Conservation (phyloP, 1,140 invertebrate genomes). For the Drosophila orena region DNA sequence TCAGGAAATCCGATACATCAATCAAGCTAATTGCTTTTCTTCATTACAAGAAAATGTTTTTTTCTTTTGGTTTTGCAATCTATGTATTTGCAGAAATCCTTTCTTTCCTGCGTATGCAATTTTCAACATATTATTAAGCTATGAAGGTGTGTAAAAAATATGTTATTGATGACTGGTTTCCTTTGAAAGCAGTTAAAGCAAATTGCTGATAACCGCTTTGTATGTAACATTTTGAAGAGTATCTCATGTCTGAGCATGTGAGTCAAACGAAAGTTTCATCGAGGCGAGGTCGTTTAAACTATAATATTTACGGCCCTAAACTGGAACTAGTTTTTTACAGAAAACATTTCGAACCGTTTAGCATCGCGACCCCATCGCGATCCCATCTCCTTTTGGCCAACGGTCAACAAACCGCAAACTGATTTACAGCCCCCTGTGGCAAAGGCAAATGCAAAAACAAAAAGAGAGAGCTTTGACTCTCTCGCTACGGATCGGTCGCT, state of each 20-base stretch:
- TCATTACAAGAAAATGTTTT: too few species aligned
- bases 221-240: not conserved
- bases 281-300: not conserved
- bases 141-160: too few species aligned
- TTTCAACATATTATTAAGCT: too few species aligned
- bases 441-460: not conserved
- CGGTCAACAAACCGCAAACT: conserved; percentile 53
- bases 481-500: conserved; percentile 14
- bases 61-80: too few species aligned
- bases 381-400: conserved; percentile 32
- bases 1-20: not conserved
- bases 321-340: conserved; percentile 4
- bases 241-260: not conserved
- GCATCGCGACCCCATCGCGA: conserved; percentile 21
- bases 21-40: too few species aligned
- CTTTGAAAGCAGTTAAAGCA: too few species aligned
- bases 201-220: too few species aligned
- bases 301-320: not conserved
- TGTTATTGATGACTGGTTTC: too few species aligned
- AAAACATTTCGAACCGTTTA: not conserved
- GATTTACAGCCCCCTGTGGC: conserved; percentile 47
- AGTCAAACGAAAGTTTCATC: not conserved
- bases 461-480: conserved; percentile 22
- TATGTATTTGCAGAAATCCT: too few species aligned
- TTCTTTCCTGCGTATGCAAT: too few species aligned